These are phyloP conservation scores for Atta cephalotes DNA, from an alignment of 1,140 invertebrate genomes.

Conservation along the genomic window DNA sequence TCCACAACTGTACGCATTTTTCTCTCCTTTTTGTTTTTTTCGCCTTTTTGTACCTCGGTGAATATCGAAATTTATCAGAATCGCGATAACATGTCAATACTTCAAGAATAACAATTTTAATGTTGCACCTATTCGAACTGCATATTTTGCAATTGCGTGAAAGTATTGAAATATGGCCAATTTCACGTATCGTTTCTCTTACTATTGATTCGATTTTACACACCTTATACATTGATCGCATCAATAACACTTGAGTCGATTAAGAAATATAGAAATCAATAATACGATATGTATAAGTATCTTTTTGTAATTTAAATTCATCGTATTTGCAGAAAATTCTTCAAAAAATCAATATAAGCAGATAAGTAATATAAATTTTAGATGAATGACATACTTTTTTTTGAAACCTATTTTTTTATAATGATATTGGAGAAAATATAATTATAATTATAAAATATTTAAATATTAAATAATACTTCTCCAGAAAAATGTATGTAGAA, in stretches of 20 bases:
- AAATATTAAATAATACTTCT: slow-evolving; percentile 3
- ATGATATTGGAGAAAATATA: not conserved
- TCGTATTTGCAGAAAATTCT: not conserved
- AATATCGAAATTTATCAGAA: not conserved
- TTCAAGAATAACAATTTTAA: slow-evolving; percentile 54
- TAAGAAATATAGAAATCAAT: not conserved
- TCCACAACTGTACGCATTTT: not conserved
- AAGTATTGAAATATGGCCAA: slow-evolving; percentile 8
- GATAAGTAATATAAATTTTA: not conserved
- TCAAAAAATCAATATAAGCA: not conserved
- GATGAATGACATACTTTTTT: not conserved
- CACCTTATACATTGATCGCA: not conserved
- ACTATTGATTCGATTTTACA: not conserved
- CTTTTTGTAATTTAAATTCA: not conserved
- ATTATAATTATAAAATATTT: slow-evolving; percentile 1
- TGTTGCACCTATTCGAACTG: slow-evolving; percentile 49
- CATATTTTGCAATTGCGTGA: slow-evolving; percentile 7
- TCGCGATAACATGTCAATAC: slow-evolving; percentile 13
- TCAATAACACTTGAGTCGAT: not conserved
- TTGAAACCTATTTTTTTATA: not conserved
- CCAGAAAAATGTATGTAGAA: not conserved
- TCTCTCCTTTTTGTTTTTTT: not conserved
- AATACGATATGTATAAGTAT: not conserved
- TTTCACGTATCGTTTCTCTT: slow-evolving; percentile 17
- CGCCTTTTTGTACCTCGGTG: not conserved